phyloP scores from a whole-genome alignment of 2,797 vertebrate genomes.

The Peromyscus aztecus region DNA sequence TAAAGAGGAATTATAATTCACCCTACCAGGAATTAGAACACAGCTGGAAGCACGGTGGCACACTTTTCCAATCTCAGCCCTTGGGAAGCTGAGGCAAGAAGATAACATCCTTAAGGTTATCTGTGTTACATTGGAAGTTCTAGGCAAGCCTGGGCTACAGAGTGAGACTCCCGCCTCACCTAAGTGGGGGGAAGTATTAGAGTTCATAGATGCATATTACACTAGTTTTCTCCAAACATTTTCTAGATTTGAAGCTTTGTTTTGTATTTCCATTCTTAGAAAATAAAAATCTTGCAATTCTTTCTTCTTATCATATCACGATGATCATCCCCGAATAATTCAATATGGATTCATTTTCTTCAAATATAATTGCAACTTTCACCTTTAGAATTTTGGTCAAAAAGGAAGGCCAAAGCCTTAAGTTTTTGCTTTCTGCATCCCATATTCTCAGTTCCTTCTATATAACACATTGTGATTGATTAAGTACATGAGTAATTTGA shows the following conservation, averaged over 20 bases:
- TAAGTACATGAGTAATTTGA: not conserved
- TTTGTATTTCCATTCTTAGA: not conserved
- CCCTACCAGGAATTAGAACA: not conserved
- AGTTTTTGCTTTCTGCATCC: not conserved
- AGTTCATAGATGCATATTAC: not conserved
- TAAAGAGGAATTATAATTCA: constrained; percentile 26
- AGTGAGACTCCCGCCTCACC: not conserved
- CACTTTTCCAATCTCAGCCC: not conserved
- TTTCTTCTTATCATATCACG: not conserved
- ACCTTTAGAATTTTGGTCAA: not conserved
- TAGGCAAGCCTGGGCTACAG: not conserved
- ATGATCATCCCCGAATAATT: not conserved
- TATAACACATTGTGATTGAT: not conserved
- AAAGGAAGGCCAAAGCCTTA: not conserved
- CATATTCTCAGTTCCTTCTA: not conserved
- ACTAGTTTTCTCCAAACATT: not conserved
- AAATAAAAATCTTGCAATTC: not conserved
- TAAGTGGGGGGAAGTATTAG: not conserved
- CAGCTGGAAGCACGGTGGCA: not conserved
- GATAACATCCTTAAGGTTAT: not conserved
- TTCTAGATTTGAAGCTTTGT: not conserved
- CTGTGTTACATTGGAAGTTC: not conserved
- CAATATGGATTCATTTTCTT: not conserved
- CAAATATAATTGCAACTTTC: not conserved
- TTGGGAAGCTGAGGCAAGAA: not conserved